Base-by-base conservation (phyloP, 2,797 vertebrate genomes). In the Loriculus beryllinus region DNA sequence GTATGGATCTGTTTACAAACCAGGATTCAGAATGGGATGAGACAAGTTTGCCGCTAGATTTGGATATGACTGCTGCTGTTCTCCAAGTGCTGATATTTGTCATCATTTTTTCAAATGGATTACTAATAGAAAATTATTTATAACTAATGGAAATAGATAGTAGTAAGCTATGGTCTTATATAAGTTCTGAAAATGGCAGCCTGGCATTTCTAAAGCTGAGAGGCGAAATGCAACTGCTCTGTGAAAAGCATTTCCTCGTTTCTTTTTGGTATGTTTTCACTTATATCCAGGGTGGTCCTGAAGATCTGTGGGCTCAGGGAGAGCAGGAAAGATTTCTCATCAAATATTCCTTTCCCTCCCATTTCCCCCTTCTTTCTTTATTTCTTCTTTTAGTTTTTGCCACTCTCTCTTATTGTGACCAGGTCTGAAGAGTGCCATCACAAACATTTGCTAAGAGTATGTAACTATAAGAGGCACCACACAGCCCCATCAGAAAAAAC, bases 1-100 rank as follows among this genome's bases (percentile, higher is more conserved):
- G 84, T 95, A 95, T 95, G 62, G 91, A 96, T 96, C 92, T 94
- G 74, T 95, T 95, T 96, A 94, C 60, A 78, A 86, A 80, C 49
- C 39, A 63, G 59, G 35, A 82, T 85, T 93, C 64, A 82, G 69
- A 91, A 93, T 26, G n/a, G 60, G 84, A 91, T 88, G 79, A 88
- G 92, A 77, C 14, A 64, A 56, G 9, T 81, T 95, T 92, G 69
- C 90, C 51, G 45, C 77, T 86, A 82, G 88, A 35, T 84, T 60
- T 39, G 31, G 14, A 71, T 60, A 85, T 74, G 52, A 71, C 48
- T 60, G 72, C 65, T 90, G 33, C 26, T 96, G 47, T 35, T 92
- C 88, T 59, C 62, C 2, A 16, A 93, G 39, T 81, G 48, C 6
- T 60, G 33, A 65, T 63, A 60, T 42, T 86, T 89, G 49, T 47